These are phyloP conservation scores for Pristionchus entomophagus DNA, from an alignment of 2,888 invertebrate species.

Conservation along the genomic window DNA sequence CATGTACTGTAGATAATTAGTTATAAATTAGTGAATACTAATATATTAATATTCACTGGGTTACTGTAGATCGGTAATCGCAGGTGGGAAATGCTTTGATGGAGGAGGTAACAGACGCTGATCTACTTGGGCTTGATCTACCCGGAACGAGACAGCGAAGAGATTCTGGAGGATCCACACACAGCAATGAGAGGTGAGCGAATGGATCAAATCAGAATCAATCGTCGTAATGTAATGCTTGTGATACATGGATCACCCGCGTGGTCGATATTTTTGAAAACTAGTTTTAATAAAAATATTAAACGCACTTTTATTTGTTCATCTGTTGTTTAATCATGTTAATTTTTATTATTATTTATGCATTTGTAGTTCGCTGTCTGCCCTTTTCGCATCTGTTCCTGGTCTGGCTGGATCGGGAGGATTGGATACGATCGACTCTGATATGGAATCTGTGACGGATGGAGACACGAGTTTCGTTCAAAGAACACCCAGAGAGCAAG, in stretches of 20 bases:
- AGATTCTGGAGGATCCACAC: conserved; percentile 62
- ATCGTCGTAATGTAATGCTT: no score
- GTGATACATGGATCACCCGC: no score
- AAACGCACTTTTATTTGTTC: no score
- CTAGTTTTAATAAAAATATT: no score
- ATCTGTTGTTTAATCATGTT: no score
- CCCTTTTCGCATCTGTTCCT: conserved; percentile 61
- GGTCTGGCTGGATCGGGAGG: conserved; percentile 54
- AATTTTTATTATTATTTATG: background rate
- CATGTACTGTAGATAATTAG: background rate
- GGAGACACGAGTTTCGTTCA: conserved; percentile 62
- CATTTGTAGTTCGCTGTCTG: conserved; percentile 53
- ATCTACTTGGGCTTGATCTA: conserved; percentile 63
- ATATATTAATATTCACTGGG: background rate
- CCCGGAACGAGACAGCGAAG: conserved; percentile 53
- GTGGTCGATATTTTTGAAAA: no score
- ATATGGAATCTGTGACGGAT: conserved; percentile 65
- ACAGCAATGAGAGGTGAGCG: conserved; percentile 68
- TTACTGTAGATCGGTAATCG: background rate
- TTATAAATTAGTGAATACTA: background rate
- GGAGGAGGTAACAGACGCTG: conserved; percentile 63
- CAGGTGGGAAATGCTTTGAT: conserved; percentile 57
- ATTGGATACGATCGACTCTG: conserved; percentile 69
- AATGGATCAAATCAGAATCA: background rate
- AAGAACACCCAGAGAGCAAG: conserved; percentile 64